Base-by-base conservation (phyloP, 2,888 invertebrate genomes). In the Philopedon plagiatum region DNA sequence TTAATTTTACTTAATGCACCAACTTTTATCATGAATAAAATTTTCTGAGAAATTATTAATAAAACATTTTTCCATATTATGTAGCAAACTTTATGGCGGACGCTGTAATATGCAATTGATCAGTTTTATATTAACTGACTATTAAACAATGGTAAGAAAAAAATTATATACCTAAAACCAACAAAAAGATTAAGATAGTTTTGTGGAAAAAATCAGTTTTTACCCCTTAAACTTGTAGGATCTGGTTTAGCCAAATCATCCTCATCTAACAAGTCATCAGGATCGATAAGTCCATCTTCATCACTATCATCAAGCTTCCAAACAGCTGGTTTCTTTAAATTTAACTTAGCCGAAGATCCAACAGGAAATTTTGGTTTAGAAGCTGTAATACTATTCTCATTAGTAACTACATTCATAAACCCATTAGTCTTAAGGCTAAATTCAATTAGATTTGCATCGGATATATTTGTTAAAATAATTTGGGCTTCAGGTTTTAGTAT, bases 211-310 rank as follows among this genome's bases (percentile, higher is more conserved):
- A n/a, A n/a, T n/a, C n/a, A n/a, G n/a, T n/a, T 8, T 32, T 74
- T 84, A 95, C 96, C 95, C 90, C 89, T 92, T n/a, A 98, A 87
- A 9, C 94, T 91, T 15, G 91, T 87, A 26, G 94, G 91, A 81
- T 95, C 93, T 2, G 99, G 99, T 85, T 94, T 96, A 79, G 91
- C 90, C 75, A 94, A 89, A 85, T 99, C 98, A 71, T 93, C 93
- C 80, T 95, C 96, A 85, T 97, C 96, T 15, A 99, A 86, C 26
- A 99, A 88, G 77, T 93, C 91, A 85, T 97, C 94, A 73, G 94
- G 93, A 85, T 98, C 93, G 76, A 98, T 95, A 79, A 92, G 92
- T 80, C 95, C 94, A 60, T 86, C 86, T 62, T 90, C 89, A 8
- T 92, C 91, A 74, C 90, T 89, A 62, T 90, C 89, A 73, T 93